Percentiles rank a stretch among this genome's conserved stretches.
These are phyloP conservation scores for Rhagophthalmus giganteus DNA, from an alignment of 2,888 invertebrate genomes.

Conservation along the genomic window DNA sequence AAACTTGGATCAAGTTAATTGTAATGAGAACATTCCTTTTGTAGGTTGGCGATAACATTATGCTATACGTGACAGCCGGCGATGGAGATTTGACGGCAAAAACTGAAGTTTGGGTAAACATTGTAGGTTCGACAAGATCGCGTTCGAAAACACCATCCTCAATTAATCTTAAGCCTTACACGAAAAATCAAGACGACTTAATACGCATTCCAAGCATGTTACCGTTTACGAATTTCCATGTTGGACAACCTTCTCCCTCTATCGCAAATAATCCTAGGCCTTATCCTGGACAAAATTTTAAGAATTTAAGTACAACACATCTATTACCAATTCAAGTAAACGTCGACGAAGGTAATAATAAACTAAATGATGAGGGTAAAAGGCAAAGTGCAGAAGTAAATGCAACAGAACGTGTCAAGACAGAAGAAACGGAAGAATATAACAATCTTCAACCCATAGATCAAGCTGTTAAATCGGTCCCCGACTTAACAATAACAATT, in stretches of 20 bases:
- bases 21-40: too few relatives aligned
- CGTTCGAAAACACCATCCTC: slow-evolving; percentile 41
- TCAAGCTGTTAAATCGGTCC: slow-evolving; percentile 54
- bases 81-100: slow-evolving; percentile 69
- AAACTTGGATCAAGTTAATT: too few relatives aligned
- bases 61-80: slow-evolving; percentile 68
- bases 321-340: background rate
- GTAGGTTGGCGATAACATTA: slow-evolving; percentile 68
- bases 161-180: slow-evolving; percentile 40
- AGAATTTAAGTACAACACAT: slow-evolving; percentile 3
- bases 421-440: slow-evolving; percentile 5
- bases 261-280: slow-evolving; percentile 42
- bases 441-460: slow-evolving; percentile 33
- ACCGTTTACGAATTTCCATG: slow-evolving; percentile 31
- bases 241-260: slow-evolving; percentile 35
- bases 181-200: slow-evolving; percentile 32
- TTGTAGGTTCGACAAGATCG: slow-evolving; percentile 55
- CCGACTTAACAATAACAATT: slow-evolving; percentile 66
- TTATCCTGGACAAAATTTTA: slow-evolving; percentile 22
- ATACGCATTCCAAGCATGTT: slow-evolving; percentile 45
- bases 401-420: background rate
- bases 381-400: slow-evolving; percentile 4
- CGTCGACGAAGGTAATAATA: slow-evolving; percentile 1
- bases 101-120: slow-evolving; percentile 69
- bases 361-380: slow-evolving; percentile 1